phyloP scores from a whole-genome alignment of 92 coral and sea anemone genomes.

The Pocillopora grandis region DNA sequence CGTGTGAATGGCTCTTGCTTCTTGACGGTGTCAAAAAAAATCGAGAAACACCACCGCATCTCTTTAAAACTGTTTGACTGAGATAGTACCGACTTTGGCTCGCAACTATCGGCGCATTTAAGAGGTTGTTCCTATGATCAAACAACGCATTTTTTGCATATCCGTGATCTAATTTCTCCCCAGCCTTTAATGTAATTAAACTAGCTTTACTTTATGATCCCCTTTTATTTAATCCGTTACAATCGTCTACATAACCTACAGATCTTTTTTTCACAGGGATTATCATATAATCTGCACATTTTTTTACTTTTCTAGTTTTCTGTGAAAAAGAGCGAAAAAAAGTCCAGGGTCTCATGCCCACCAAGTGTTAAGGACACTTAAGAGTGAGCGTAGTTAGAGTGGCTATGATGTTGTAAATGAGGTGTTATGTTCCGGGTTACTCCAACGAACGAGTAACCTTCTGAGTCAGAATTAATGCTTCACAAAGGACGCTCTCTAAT shows the following conservation, averaged over 20 bases:
- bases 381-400: no score
- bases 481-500: not conserved
- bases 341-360: not conserved
- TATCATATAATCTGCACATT: not conserved
- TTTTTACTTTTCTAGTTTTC: not conserved
- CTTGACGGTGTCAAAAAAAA: no score
- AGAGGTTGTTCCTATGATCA: no score
- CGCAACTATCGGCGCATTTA: no score
- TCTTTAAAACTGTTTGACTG: no score
- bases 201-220: not conserved
- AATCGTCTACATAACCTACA: not conserved
- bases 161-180: not conserved
- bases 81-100: no score
- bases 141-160: not conserved
- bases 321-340: not conserved
- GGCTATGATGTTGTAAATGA: no score
- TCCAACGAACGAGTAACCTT: no score
- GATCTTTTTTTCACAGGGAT: not conserved
- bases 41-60: no score
- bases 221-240: not conserved
- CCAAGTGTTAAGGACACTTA: not conserved
- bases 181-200: not conserved
- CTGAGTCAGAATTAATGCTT: not conserved
- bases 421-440: no score
- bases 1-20: no score